Evolutionary conservation across 1,140 invertebrate species (phyloP), one percentile per base, ranked within the genome.

Genomic region (Polypedilum pembai): DNA sequence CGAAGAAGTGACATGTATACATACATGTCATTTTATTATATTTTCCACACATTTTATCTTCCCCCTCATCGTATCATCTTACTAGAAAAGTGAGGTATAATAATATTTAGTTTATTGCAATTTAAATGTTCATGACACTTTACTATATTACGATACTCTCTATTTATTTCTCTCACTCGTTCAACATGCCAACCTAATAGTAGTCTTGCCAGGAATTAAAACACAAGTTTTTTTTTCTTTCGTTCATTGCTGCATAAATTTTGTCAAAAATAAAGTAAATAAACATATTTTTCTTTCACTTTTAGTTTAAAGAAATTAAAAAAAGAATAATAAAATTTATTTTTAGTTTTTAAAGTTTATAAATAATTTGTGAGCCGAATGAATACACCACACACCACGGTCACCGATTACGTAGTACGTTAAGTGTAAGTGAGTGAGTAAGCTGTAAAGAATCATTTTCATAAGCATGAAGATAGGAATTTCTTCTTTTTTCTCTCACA

Each of bases 301-400:
- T 56, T 56, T 56, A 56, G 45, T 56, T 56, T 56, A 56, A 56
- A 10, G 12, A 56, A 56, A 56, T 56, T 56, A 56, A 56, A 56
- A 56, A 45, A 45, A 56, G n/a, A 56, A 56, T 12, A 66, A 18
- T 66, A 69, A 69, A 69, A 20, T 69, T 69, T 69, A 69, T 69
- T 69, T 69, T 69, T 69, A 69, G 65, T 69, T 69, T 69, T 69
- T 69, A 20, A 69, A 69, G 65, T 69, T 69, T 69, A 69, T 69
- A 69, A 69, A 69, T 69, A 69, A 69, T 69, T 69, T 69, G 8
- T 69, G 65, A 69, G 65, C 65, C 17, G 20, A 69, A 69, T 21
- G 20, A 56, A 56, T 56, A 56, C 8, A 33, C 24, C 24, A 33
- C 24, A 33, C 24, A 33, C 24, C 24, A 56, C n/a, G 45, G 45